Evolutionary conservation across 2,797 vertebrate genomes (phyloP), one percentile per base, ranked within the genome.

Genomic region (Leucoraja ocellata): DNA sequence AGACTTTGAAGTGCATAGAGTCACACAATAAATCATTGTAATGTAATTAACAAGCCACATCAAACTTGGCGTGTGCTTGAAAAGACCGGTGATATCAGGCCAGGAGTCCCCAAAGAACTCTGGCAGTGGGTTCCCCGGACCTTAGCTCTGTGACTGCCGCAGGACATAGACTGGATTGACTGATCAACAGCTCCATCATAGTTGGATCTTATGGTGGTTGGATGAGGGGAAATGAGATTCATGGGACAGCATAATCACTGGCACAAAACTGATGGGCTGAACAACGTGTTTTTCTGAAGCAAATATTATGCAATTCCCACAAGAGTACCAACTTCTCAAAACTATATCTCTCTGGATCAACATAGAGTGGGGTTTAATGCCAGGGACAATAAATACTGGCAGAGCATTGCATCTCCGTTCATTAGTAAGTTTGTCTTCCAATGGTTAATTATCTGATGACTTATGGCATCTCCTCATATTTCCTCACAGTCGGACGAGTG

Each of bases 401-500:
- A 39, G 32, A 18, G 25, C 8, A 18, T 13, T 28, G 46, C 46
- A 5, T 54, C 46, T 54, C 46, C 46, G 46, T 79, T 80, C 1
- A 39, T 71, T 46, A 0, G 61, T 80, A 6, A 13, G 14, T 28
- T 21, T 28, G 25, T 18, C 4, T 23, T 36, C 28, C 32, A 4
- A 0, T 74, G n/a, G 11, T 21, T n/a, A 61, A 8, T 39, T 5
- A 76, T 5, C 14, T 10, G 7, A 63, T 65, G 78, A n/a, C 36
- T 2, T 91, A 54, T 54, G 46, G 4, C 46, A 54, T 54, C 46
- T 54, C 46, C 2, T 68, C 25, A 25, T 21, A 39, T 93, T 28
- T 32, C 0, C n/a, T 1, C 36, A 94, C 93, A 97, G 97, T 93
- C 96, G 95, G 93, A 93, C 97, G 94, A 95, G 94, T 0, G 97